phyloP scores from a whole-genome alignment of 2,797 vertebrate species.

The Percopsis omiscomaycus region DNA sequence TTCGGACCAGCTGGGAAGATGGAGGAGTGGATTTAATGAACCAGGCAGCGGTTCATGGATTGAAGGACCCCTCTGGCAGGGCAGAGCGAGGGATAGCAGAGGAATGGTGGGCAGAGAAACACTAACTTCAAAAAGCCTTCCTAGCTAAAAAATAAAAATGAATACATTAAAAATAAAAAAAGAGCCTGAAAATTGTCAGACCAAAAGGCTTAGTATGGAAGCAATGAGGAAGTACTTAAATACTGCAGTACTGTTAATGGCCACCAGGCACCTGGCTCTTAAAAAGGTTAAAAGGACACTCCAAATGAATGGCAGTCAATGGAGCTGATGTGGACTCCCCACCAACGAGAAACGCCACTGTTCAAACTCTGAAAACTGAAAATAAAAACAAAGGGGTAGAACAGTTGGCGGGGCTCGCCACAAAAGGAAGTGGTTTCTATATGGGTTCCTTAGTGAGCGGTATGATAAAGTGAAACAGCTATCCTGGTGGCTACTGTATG shows the following conservation, averaged over 20 bases:
- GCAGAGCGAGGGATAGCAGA: not conserved
- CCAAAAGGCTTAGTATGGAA: no score
- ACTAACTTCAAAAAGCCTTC: constrained; percentile 34
- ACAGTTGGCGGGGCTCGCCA: not conserved
- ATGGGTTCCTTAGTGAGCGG: constrained; percentile 33
- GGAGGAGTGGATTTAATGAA: constrained; percentile 34
- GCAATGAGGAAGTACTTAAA: no score
- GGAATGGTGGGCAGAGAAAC: constrained; percentile 27
- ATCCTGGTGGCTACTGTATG: constrained; percentile 19
- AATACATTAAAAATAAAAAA: no score
- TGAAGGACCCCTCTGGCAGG: constrained; percentile 2
- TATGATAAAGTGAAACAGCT: constrained; percentile 40
- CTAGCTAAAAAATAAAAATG: constrained; percentile 15
- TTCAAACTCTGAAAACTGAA: no score
- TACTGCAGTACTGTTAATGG: no score
- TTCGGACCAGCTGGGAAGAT: constrained; percentile 30
- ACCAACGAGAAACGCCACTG: no score
- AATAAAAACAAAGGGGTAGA: not conserved
- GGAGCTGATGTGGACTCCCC: no score
- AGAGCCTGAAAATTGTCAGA: no score
- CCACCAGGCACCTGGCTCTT: no score
- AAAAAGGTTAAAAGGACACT: no score
- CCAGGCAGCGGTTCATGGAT: constrained; percentile 5
- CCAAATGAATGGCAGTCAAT: no score
- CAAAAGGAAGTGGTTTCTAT: constrained; percentile 9